Evolutionary conservation across 2,888 invertebrate genomes (phyloP).

Genomic region (Thumatha senex): DNA sequence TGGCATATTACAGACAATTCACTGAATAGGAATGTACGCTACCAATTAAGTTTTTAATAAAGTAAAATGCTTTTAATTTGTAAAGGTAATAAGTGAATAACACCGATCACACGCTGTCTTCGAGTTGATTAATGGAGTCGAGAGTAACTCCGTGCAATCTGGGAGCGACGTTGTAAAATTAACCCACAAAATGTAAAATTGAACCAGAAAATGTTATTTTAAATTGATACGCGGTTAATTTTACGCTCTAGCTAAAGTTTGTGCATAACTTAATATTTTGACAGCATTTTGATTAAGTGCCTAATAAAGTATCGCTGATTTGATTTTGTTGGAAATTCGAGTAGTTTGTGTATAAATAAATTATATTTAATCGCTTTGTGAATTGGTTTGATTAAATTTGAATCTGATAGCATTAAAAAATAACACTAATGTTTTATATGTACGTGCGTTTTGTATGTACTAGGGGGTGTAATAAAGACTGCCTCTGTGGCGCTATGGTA

Average conservation of each 20-base stretch:
- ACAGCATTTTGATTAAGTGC: constrained; percentile 22
- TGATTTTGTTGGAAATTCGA: constrained; percentile 2
- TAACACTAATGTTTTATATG: no score
- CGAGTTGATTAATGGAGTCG: constrained; percentile 22
- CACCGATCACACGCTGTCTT: not conserved
- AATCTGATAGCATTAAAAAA: not conserved
- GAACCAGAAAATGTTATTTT: constrained; percentile 32
- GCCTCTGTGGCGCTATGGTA: no score
- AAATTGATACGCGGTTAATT: constrained; percentile 29
- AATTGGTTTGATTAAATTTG: not conserved
- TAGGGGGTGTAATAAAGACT: no score
- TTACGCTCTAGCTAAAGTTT: constrained; percentile 24
- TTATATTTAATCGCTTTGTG: not conserved
- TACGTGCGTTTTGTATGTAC: no score
- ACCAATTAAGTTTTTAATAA: not conserved
- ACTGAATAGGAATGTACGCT: no score
- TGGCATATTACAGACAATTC: no score
- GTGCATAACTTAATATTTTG: constrained; percentile 26
- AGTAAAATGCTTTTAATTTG: not conserved
- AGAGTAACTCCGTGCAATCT: constrained; percentile 20
- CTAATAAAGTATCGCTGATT: constrained; percentile 9
- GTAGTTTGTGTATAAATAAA: constrained; percentile 1
- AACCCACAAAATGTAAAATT: constrained; percentile 18
- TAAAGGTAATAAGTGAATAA: not conserved
- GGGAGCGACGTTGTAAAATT: constrained; percentile 10